These are phyloP conservation scores for Lateolabrax maculatus DNA, from an alignment of 2,797 vertebrate genomes.

Conservation along the genomic window DNA sequence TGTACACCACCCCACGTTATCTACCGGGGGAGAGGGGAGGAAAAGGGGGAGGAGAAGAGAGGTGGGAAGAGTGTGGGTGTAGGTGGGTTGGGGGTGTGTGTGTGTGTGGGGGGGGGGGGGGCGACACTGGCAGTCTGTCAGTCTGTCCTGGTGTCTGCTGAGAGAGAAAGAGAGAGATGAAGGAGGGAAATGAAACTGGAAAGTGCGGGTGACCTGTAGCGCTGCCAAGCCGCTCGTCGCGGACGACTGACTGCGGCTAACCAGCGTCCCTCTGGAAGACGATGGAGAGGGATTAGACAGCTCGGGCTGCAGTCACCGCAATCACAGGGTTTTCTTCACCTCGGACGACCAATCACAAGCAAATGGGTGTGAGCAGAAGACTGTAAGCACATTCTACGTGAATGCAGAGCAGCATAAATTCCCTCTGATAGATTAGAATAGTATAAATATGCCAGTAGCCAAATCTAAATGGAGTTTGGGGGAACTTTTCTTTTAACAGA, in stretches of 20 bases:
- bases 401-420: not conserved
- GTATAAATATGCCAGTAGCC: not conserved
- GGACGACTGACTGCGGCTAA: constrained; percentile 26
- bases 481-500: constrained; percentile 22
- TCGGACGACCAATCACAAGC: not conserved
- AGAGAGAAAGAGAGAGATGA: constrained; percentile 50
- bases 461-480: constrained; percentile 22
- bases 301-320: not conserved
- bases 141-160: constrained; percentile 41
- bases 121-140: constrained; percentile 45
- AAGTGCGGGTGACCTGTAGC: constrained; percentile 68
- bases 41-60: not conserved
- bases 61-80: not conserved
- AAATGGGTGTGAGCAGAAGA: constrained; percentile 11
- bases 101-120: not conserved
- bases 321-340: constrained; percentile 4
- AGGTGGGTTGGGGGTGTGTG: not conserved
- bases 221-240: constrained; percentile 53
- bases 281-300: constrained; percentile 50
- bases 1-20: constrained; percentile 52
- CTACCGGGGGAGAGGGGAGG: not conserved
- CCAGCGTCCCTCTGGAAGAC: constrained; percentile 46
- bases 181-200: constrained; percentile 48
- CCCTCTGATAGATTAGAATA: not conserved
- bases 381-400: not conserved